Evolutionary conservation across 30 jellyfish, hydroid and myxozoan genomes (phyloP), one percentile per base, ranked within the genome.

Genomic region (Cassiopea xamachana): DNA sequence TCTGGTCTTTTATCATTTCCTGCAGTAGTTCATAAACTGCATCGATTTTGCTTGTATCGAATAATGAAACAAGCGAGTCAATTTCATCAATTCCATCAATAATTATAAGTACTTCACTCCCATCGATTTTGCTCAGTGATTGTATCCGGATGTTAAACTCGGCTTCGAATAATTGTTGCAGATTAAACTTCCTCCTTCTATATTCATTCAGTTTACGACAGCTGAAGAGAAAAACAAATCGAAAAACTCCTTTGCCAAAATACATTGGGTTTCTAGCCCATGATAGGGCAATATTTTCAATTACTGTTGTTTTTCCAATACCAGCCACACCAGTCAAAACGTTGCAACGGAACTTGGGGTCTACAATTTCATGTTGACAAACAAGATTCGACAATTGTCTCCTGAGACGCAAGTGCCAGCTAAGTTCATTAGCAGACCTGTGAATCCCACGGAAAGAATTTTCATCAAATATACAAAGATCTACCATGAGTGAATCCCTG

Each of bases 31-130:
- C 14, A 60, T 79, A 48, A 18, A 79, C 55, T n/a, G 18, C 87
- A 47, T 79, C 76, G n/a, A 46, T 7, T 19, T 58, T n/a, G 5
- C 1, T 45, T n/a, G 17, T 67, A 1, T 51, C 39, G 4, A 79
- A 45, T 4, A 79, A 9, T 51, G 87, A 79, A 7, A 9, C 8
- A 7, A 79, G 51, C 18, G 75, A 51, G 1, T 51, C 76, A 51
- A 79, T 27, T 67, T 79, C 87, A 79, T 79, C 87, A 51, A 79
- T 45, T 17, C 87, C 87, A 51, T 79, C 87, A 8, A 79, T 6
- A 79, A 79, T 59, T 13, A 79, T 14, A 7, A 79, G 75, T 49
- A 79, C 87, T 51, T 18, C 45, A 1, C 51, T 45, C 2, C 87
- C 87, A 79, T 49, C 87, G 1, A 16, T 46, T 48, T 79, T 51